phyloP scores from a whole-genome alignment of 2,113 vertebrate genomes.

The Zosterops borbonicus region DNA sequence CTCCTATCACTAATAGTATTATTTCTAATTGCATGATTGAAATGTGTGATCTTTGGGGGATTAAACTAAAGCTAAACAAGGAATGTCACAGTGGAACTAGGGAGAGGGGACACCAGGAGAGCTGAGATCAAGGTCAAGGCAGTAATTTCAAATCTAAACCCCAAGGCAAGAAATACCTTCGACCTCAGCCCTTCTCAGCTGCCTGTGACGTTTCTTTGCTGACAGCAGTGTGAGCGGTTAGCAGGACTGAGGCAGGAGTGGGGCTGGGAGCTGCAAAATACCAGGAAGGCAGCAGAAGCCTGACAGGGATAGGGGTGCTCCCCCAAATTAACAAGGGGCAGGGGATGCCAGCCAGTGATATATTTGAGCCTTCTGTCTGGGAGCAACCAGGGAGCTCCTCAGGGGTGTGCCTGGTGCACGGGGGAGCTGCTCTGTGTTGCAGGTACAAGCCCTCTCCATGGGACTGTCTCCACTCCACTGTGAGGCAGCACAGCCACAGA shows the following conservation, averaged over 20 bases:
- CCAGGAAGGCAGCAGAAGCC: background rate
- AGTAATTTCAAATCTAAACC: background rate
- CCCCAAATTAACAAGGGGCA: accelerated
- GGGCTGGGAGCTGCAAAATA: background rate
- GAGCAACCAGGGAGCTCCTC: background rate
- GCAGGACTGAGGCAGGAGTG: background rate
- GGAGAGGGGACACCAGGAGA: background rate
- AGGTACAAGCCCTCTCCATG: background rate
- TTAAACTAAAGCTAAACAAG: background rate
- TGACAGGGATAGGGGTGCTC: background rate
- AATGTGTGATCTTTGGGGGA: background rate
- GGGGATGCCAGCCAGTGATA: accelerated
- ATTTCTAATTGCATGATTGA: background rate
- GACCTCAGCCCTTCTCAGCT: background rate
- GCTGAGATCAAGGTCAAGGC: background rate
- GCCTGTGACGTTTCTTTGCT: background rate
- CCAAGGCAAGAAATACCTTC: background rate
- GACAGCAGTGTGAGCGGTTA: background rate
- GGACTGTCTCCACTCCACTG: background rate
- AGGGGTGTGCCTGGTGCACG: background rate
- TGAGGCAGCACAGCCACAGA: background rate
- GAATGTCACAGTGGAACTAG: background rate
- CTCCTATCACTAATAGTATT: background rate
- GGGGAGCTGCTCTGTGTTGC: accelerated
- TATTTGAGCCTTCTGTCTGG: background rate